Base-by-base conservation (phyloP, 2,888 invertebrate species). In the Sussaba pulchella region DNA sequence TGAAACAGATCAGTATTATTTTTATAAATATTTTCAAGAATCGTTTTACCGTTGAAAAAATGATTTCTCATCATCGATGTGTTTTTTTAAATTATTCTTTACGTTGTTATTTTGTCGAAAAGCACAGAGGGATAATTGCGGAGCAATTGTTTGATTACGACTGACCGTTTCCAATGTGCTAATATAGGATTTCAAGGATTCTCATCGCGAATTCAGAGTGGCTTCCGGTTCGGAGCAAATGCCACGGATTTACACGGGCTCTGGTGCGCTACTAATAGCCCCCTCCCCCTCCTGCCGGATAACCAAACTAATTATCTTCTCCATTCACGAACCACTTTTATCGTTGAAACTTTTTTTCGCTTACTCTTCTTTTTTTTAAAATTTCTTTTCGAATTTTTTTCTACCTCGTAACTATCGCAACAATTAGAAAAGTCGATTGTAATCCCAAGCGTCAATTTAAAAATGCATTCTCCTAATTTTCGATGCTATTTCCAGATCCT, bases 291-390 rank as follows among this genome's bases (percentile, higher is more conserved):
- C n/a, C n/a, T n/a, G n/a, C n/a, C n/a, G n/a, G 31, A 17, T 52
- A 21, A 21, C 12, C 64, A 24, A 41, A 69, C 73, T 73, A 69
- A 64, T 74, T 47, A 41, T 19, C 57, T 64, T 70, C 12, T 54
- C 54, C 45, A 63, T 69, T 69, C 78, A 69, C 73, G 64, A 74
- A 47, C 47, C 14, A 50, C 47, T 64, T 64, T 74, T 45, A 64
- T 79, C 52, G 64, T 45, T 41, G 3, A 59, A 66, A 67, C 61
- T 39, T 72, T 36, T 8, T 39, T 12, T 12, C 39, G 2, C 6
- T 39, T 39, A 10, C 39, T 39, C 39, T 6, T 39, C 39, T 6
- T 39, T 8, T 52, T 54, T 14, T 26, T 2, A n/a, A n/a, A n/a
- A n/a, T 24, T 14, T 4, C 45, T 17, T 54, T 54, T 8, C 26